Percentiles rank a stretch among this genome's conserved stretches.
These are phyloP conservation scores for Felis catus DNA, from an alignment of 2,113 vertebrate genomes.

Conservation along the genomic window F.catus_Fca126_mat1.0 CM031428.1:39747001-39747500, in stretches of 20 bases:
- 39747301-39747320: accelerated
- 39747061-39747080: not conserved
- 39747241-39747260: not conserved
- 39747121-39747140: not conserved
- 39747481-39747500: accelerated
- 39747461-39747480: too few species aligned
- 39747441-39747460: not conserved
- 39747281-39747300: not conserved
- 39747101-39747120: accelerated
- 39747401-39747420: not conserved
- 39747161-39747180: too few species aligned
- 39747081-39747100: not conserved
- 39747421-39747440: not conserved
- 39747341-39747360: accelerated
- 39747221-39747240: not conserved
- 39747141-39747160: not conserved
- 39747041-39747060: accelerated
- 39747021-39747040: accelerated
- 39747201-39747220: accelerated
- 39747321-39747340: accelerated
- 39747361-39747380: accelerated
- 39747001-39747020: not conserved
- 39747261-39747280: not conserved
- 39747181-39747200: not conserved
- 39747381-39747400: not conserved